Conservation (phyloP, 2,113 vertebrate genomes). For the Toxostoma redivivum region DNA sequence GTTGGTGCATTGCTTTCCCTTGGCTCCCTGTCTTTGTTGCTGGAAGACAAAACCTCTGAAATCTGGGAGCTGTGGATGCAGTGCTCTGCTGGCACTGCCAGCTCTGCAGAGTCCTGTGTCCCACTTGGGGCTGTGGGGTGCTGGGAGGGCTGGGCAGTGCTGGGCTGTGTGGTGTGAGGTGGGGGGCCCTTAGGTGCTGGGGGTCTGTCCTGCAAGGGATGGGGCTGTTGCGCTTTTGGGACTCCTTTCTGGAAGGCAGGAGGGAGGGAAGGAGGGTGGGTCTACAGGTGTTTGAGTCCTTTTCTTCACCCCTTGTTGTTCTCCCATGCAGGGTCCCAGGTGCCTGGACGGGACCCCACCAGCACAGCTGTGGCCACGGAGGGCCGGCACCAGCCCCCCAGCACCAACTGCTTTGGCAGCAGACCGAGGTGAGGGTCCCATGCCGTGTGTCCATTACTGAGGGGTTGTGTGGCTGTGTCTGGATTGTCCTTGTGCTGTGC, state of each 20-base stretch:
- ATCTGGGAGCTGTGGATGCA: background rate
- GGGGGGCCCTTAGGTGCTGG: background rate
- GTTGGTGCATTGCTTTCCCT: background rate
- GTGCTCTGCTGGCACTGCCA: background rate
- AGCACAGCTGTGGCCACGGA: constrained; percentile 4
- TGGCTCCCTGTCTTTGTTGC: accelerated
- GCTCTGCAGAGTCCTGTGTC: background rate
- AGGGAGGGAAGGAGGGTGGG: background rate
- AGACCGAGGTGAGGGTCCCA: constrained; percentile 61
- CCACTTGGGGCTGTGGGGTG: accelerated
- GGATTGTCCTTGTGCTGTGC: background rate
- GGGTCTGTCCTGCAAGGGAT: background rate
- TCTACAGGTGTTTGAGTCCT: background rate
- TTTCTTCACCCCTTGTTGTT: background rate
- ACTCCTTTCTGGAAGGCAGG: background rate
- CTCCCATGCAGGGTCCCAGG: constrained; percentile 57
- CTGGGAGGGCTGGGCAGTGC: accelerated
- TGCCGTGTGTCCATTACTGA: accelerated
- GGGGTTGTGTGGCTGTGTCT: background rate
- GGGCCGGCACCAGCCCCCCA: constrained; percentile 49
- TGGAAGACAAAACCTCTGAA: background rate
- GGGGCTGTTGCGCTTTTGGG: background rate
- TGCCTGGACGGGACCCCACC: constrained; percentile 43
- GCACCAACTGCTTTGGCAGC: constrained; percentile 72
- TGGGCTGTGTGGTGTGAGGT: accelerated